phyloP scores from a whole-genome alignment of 2,113 vertebrate species.

The Neotragus moschatus region DNA sequence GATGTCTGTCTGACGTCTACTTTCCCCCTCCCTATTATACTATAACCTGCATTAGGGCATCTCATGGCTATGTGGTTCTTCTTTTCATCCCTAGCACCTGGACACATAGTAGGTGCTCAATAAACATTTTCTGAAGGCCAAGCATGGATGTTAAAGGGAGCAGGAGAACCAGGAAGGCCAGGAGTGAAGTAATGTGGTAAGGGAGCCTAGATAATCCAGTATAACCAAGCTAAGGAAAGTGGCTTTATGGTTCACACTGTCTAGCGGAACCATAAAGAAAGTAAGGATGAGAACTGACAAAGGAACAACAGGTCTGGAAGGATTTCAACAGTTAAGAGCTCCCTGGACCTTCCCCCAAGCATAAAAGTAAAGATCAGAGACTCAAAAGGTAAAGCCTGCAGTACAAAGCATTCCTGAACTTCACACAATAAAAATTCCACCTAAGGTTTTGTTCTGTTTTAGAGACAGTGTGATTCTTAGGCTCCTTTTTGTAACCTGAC shows the following conservation, averaged over 20 bases:
- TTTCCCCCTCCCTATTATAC: neutral
- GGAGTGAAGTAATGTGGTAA: neutral
- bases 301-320: neutral
- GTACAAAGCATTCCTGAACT: constrained; percentile 2
- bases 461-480: neutral
- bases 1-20: neutral
- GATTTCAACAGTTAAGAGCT: neutral
- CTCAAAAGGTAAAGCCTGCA: neutral
- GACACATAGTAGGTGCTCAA: neutral
- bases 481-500: neutral
- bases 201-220: neutral
- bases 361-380: constrained; percentile 15
- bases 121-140: neutral
- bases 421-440: neutral
- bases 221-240: neutral
- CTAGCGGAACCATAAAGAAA: neutral
- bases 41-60: neutral
- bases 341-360: neutral
- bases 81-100: neutral
- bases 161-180: neutral
- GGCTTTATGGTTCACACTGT: neutral
- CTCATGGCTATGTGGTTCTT: neutral
- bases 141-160: neutral
- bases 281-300: neutral
- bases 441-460: neutral